These are phyloP conservation scores for Sinohyriopsis cumingii DNA, from an alignment of 2,888 invertebrate species.

Conservation along the genomic window DNA sequence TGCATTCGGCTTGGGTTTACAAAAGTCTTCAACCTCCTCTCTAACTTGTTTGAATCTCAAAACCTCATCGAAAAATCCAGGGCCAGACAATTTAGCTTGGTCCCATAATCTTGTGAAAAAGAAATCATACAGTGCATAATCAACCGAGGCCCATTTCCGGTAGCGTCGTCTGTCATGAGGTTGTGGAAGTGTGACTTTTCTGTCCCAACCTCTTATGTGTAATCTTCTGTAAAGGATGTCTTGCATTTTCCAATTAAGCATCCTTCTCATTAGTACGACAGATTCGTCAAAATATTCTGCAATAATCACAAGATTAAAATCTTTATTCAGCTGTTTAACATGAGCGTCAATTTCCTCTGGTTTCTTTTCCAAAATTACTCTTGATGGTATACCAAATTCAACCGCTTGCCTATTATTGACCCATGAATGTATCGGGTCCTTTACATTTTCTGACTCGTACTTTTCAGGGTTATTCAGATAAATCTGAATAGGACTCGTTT, in stretches of 20 bases:
- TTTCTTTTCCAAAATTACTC: conserved; percentile 27
- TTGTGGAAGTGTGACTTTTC: conserved; percentile 29
- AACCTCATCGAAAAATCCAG: conserved; percentile 38
- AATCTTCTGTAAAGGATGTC: conserved; percentile 46
- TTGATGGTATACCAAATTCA: conserved; percentile 41
- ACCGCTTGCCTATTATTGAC: conserved; percentile 46
- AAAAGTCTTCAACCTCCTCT: conserved; percentile 36
- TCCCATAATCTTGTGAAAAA: conserved; percentile 36
- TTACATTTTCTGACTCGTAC: conserved; percentile 17
- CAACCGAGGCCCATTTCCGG: conserved; percentile 29
- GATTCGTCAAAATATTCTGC: conserved; percentile 57
- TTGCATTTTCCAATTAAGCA: conserved; percentile 42
- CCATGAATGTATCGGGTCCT: conserved; percentile 23
- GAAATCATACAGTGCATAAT: conserved; percentile 42
- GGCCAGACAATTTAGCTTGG: conserved; percentile 31
- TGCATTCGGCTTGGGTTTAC: conserved; percentile 32
- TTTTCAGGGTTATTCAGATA: conserved; percentile 37
- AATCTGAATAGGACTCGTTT: conserved; percentile 27
- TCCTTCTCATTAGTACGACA: conserved; percentile 44
- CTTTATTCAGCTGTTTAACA: conserved; percentile 41
- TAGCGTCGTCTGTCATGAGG: conserved; percentile 29
- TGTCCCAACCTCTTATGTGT: conserved; percentile 37
- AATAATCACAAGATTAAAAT: conserved; percentile 50
- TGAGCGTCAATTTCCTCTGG: conserved; percentile 29
- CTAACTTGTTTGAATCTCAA: conserved; percentile 36